Percentiles rank a stretch among this genome's conserved stretches.
phyloP scores from a whole-genome alignment of 1,140 invertebrate genomes.

The Bradynema listronoti region DNA sequence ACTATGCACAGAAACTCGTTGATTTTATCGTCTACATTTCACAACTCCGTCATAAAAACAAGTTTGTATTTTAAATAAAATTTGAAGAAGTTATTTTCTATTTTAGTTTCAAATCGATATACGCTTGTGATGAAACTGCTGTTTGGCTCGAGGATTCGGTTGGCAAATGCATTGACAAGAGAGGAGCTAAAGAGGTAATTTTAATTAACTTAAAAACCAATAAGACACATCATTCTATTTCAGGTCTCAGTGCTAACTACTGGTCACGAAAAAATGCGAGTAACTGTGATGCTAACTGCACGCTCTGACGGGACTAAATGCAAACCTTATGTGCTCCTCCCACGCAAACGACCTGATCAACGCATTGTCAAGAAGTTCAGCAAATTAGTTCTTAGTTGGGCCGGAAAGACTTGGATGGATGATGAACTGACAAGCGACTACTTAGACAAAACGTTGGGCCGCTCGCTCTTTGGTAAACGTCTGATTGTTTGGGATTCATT shows the following conservation, averaged over 20 bases:
- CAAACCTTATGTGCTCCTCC: conserved; percentile 12
- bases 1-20: conserved; percentile 8
- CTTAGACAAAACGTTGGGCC: background rate
- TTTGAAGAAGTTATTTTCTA: background rate
- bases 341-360: conserved; percentile 6
- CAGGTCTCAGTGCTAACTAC: conserved; percentile 11
- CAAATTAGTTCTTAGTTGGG: background rate
- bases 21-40: conserved; percentile 15
- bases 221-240: conserved; percentile 5
- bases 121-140: conserved; percentile 6
- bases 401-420: conserved; percentile 11
- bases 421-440: background rate
- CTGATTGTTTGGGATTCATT: conserved; percentile 15
- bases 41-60: conserved; percentile 7
- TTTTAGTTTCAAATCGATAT: conserved; percentile 8
- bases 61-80: background rate
- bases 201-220: background rate
- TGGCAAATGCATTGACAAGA: background rate
- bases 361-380: conserved; percentile 9
- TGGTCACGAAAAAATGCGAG: conserved; percentile 7
- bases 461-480: conserved; percentile 10
- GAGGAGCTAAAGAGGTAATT: conserved; percentile 6
- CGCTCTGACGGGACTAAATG: conserved; percentile 12
- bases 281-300: conserved; percentile 6
- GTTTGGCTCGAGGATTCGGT: background rate